Conservation (phyloP, 2,888 invertebrate genomes). For the Brachylomia viminalis region DNA sequence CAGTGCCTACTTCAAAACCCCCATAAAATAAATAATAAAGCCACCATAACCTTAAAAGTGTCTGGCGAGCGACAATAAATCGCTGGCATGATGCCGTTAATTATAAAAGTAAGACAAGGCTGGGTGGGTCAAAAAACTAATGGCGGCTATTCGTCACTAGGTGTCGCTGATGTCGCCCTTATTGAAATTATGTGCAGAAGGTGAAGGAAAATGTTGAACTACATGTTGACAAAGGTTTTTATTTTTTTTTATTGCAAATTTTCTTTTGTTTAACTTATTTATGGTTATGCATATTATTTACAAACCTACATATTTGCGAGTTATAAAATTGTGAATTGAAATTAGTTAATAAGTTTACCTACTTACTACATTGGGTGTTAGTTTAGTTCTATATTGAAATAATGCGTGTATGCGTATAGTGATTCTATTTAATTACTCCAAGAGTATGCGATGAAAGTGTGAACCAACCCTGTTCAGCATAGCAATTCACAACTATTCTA, state of each 20-base stretch:
- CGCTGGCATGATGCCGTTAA: slow-evolving; percentile 60
- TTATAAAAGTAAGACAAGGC: slow-evolving; percentile 63
- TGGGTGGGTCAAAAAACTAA: slow-evolving; percentile 62
- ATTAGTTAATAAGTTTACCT: not conserved
- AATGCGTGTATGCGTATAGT: not conserved
- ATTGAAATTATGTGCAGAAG: slow-evolving; percentile 37
- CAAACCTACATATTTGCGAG: not conserved
- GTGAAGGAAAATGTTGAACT: not conserved
- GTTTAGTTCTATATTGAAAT: not conserved
- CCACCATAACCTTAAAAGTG: slow-evolving; percentile 52
- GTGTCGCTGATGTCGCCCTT: slow-evolving; percentile 53
- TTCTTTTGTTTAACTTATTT: not conserved
- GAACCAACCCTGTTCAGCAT: not conserved
- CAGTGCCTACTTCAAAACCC: slow-evolving; percentile 35
- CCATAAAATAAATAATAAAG: slow-evolving; percentile 53
- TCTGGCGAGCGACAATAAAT: slow-evolving; percentile 59
- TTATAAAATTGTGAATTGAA: not conserved
- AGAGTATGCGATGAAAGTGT: not conserved
- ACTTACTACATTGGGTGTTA: not conserved
- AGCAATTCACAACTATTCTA: no score
- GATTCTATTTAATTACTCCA: no score
- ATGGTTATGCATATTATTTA: not conserved
- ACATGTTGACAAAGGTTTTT: not conserved
- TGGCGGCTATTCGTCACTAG: slow-evolving; percentile 63
- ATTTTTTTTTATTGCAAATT: no score